A percentile compares a stretch with the other conserved stretches of the same genome.
phyloP scores from a whole-genome alignment of 2,888 invertebrate species.

The Pristionchus entomophagus region DNA sequence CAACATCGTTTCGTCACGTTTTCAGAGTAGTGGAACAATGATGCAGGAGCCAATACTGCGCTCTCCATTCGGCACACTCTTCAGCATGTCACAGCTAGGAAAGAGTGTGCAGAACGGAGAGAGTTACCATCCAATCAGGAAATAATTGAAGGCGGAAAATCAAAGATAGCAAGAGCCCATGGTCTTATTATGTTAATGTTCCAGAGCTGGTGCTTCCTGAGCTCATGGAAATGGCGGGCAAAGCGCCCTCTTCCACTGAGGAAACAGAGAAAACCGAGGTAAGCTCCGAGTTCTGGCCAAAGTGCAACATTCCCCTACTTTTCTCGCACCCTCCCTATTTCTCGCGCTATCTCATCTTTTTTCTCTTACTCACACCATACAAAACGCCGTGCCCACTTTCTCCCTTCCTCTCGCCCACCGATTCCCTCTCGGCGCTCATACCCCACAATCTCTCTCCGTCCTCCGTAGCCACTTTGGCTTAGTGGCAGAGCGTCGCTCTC shows the following conservation, averaged over 20 bases:
- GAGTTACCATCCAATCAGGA: too few relatives aligned
- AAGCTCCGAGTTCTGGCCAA: background rate
- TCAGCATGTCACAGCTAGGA: too few relatives aligned
- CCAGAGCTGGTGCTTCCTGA: constrained; percentile 47
- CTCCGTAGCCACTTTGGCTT: constrained; percentile 46
- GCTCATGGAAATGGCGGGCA: constrained; percentile 47
- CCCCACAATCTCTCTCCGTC: background rate
- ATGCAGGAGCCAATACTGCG: too few relatives aligned
- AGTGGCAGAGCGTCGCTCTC: constrained; percentile 49
- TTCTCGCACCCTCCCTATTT: background rate
- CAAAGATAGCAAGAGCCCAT: background rate
- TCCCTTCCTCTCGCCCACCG: background rate
- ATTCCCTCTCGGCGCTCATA: background rate
- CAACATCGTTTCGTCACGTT: too few relatives aligned
- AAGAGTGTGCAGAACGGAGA: too few relatives aligned
- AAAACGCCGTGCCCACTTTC: too few relatives aligned
- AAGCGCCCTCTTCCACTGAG: background rate
- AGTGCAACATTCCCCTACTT: background rate
- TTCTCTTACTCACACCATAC: background rate
- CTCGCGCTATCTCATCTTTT: background rate
- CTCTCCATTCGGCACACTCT: too few relatives aligned
- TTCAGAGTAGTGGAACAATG: too few relatives aligned
- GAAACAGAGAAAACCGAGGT: constrained; percentile 1
- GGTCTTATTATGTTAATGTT: background rate
- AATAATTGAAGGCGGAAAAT: too few relatives aligned